These are phyloP conservation scores for Ptychoptera contaminata DNA, from an alignment of 2,888 invertebrate genomes.

Conservation along the genomic window DNA sequence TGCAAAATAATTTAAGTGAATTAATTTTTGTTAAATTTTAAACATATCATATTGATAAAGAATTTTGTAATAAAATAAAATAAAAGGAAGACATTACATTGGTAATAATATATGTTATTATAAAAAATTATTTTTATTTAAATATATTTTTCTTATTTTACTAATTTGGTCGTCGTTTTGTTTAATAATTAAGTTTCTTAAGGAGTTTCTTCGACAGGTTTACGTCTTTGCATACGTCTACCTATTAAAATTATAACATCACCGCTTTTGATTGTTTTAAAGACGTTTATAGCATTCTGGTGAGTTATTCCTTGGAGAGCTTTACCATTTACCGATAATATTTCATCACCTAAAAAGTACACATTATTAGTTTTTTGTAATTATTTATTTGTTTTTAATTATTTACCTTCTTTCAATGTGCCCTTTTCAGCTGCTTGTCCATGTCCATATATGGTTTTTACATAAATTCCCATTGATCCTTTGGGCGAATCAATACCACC, in stretches of 20 bases:
- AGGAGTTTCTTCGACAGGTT: constrained; percentile 80
- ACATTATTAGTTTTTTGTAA: background rate
- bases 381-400: background rate
- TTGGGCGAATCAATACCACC: constrained; percentile 75
- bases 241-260: constrained; percentile 58
- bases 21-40: background rate
- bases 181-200: constrained; percentile 30
- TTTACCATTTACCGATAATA: constrained; percentile 65
- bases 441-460: constrained; percentile 71
- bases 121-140: background rate
- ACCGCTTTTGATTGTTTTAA: constrained; percentile 62
- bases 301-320: constrained; percentile 60
- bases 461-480: constrained; percentile 76
- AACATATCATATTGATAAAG: background rate
- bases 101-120: too few species aligned
- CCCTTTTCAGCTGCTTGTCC: constrained; percentile 75
- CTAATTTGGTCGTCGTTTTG: background rate
- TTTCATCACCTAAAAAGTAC: constrained; percentile 54
- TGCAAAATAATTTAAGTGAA: background rate
- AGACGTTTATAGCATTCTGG: constrained; percentile 62
- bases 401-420: constrained; percentile 60
- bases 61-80: background rate
- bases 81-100: too few species aligned
- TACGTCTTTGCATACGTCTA: constrained; percentile 37
- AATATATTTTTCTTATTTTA: background rate